These are phyloP conservation scores for Reticulitermes speratus DNA, from an alignment of 1,140 invertebrate genomes.

Conservation along the genomic window DNA sequence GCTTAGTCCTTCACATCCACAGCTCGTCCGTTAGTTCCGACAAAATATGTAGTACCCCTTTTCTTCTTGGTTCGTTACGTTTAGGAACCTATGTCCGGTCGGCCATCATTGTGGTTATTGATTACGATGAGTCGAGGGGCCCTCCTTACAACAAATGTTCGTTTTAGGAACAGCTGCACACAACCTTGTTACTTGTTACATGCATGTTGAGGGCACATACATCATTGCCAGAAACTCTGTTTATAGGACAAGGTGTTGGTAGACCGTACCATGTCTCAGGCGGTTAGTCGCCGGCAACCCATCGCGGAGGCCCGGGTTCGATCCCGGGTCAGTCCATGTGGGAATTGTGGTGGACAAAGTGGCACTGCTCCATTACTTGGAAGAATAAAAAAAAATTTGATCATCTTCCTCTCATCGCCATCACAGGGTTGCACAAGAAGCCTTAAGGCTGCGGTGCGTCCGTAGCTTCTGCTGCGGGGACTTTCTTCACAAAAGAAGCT, in stretches of 20 bases:
- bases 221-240: background rate
- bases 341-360: too few relatives aligned
- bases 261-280: too few relatives aligned
- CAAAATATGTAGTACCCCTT: background rate
- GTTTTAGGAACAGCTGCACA: background rate
- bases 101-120: background rate
- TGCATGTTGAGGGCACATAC: background rate
- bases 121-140: background rate
- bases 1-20: background rate
- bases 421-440: too few relatives aligned
- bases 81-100: background rate
- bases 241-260: background rate
- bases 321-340: too few relatives aligned
- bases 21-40: background rate
- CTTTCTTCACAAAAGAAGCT: too few relatives aligned
- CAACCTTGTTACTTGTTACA: background rate
- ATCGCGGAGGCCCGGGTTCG: too few relatives aligned
- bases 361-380: too few relatives aligned
- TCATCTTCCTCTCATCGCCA: too few relatives aligned
- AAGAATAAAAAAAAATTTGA: too few relatives aligned
- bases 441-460: too few relatives aligned
- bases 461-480: too few relatives aligned
- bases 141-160: background rate
- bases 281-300: too few relatives aligned
- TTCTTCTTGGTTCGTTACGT: background rate